Evolutionary conservation across 1,140 invertebrate species (phyloP).

Genomic region (Copidosoma floridanum): DNA sequence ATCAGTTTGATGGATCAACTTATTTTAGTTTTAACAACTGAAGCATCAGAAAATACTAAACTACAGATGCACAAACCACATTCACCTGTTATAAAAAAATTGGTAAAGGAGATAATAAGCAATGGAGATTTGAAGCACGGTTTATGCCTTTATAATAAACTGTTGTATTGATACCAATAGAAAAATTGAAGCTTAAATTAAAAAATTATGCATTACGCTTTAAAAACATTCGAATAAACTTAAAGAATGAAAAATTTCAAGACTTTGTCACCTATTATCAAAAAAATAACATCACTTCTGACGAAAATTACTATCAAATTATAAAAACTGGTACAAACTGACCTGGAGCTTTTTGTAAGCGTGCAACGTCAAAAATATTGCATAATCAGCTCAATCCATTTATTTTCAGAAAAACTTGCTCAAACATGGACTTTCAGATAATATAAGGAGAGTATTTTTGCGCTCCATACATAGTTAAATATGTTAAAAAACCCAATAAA

Average conservation of each 20-base stretch:
- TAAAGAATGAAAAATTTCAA: constrained; percentile 29
- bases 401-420: constrained; percentile 34
- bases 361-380: constrained; percentile 36
- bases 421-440: constrained; percentile 47
- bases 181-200: constrained; percentile 23
- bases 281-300: constrained; percentile 29
- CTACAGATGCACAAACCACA: constrained; percentile 29
- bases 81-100: constrained; percentile 38
- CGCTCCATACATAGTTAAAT: constrained; percentile 42
- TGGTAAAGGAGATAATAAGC: constrained; percentile 14
- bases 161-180: constrained; percentile 31
- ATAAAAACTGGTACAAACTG: constrained; percentile 34
- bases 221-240: constrained; percentile 23
- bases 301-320: constrained; percentile 36
- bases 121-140: constrained; percentile 41
- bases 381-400: constrained; percentile 42
- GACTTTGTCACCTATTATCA: constrained; percentile 28
- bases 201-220: no score
- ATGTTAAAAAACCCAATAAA: constrained; percentile 48
- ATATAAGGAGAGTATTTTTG: constrained; percentile 48
- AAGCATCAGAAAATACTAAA: constrained; percentile 36
- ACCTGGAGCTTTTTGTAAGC: constrained; percentile 32
- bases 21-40: constrained; percentile 27
- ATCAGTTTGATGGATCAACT: constrained; percentile 22
- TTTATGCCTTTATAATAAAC: constrained; percentile 42